Evolutionary conservation across 2,888 invertebrate species (phyloP), one percentile per base, ranked within the genome.

Genomic region (Cantharis rufa): DNA sequence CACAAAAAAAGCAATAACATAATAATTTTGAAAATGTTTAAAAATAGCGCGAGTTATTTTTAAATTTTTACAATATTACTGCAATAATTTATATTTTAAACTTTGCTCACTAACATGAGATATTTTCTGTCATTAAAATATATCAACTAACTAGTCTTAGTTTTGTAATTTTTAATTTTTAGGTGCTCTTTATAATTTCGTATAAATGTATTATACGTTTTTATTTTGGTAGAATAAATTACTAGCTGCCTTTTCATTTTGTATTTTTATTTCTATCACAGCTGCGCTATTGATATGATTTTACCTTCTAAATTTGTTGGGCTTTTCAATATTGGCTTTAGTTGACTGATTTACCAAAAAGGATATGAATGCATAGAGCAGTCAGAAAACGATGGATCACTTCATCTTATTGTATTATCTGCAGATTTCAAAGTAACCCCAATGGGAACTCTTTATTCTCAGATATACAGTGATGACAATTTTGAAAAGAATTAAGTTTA

Each of bases 151-250:
- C 86, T 86, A 86, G 86, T 86, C 86, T 85, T 86, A 86, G 85
- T 83, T 84, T 84, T 84, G 80, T 82, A 82, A 84, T 83, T 79
- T 74, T 80, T 80, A 80, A 80, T 80, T 82, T 78, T 80, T 78
- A 81, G 78, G 75, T 75, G 72, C 74, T 76, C 76, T 74, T 77
- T 78, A 78, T 80, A 76, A 83, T 81, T 83, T 82, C 84, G 84
- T 82, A 83, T 82, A 77, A 66, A 63, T 81, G 82, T 83, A 83
- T 82, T 80, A 83, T 82, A 82, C 76, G 84, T 85, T 83, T 84
- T 84, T 85, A 82, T 85, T 86, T 85, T 85, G 83, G 84, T 86
- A 86, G 85, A 86, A 86, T 86, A 86, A 86, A 87, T 84, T 81
- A 80, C 85, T 86, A 86, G 86, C 84, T 86, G 86, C 86, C 85